Conservation (phyloP, 2,113 vertebrate species). For the Mormoops blainvillei region DNA sequence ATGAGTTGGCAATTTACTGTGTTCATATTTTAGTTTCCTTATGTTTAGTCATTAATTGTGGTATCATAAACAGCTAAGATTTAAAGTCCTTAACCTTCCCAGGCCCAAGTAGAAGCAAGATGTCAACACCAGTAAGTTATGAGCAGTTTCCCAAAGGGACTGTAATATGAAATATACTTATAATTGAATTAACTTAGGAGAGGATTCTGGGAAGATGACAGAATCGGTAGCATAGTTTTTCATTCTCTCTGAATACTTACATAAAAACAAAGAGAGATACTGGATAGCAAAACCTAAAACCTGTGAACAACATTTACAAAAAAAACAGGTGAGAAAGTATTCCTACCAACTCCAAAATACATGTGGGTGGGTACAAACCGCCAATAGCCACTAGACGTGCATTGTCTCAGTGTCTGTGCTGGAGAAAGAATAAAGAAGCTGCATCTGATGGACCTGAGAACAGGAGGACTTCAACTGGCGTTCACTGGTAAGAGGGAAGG, state of each 20-base stretch:
- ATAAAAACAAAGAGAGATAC: neutral
- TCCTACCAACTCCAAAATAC: neutral
- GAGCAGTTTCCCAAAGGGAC: slow-evolving; percentile 60
- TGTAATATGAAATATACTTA: slow-evolving; percentile 30
- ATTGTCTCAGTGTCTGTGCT: neutral
- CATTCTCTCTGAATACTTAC: neutral
- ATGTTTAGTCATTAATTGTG: slow-evolving; percentile 65
- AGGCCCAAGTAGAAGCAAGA: slow-evolving; percentile 58
- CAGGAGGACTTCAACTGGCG: neutral
- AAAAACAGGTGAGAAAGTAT: neutral
- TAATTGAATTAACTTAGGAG: slow-evolving; percentile 65
- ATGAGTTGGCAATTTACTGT: slow-evolving; percentile 56
- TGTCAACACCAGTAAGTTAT: slow-evolving; percentile 62
- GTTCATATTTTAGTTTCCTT: slow-evolving; percentile 59
- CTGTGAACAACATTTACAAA: neutral
- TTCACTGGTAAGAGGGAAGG: neutral
- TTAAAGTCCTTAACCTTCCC: slow-evolving; percentile 57
- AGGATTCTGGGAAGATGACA: slow-evolving; percentile 59
- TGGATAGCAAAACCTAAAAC: neutral
- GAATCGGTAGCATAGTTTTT: slow-evolving; percentile 3
- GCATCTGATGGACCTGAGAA: neutral
- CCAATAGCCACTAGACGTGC: neutral
- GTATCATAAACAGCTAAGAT: slow-evolving; percentile 60
- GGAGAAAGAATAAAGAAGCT: neutral
- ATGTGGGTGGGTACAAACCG: neutral